Base-by-base conservation (phyloP, 2,797 vertebrate species). In the Spea hammondii region DNA sequence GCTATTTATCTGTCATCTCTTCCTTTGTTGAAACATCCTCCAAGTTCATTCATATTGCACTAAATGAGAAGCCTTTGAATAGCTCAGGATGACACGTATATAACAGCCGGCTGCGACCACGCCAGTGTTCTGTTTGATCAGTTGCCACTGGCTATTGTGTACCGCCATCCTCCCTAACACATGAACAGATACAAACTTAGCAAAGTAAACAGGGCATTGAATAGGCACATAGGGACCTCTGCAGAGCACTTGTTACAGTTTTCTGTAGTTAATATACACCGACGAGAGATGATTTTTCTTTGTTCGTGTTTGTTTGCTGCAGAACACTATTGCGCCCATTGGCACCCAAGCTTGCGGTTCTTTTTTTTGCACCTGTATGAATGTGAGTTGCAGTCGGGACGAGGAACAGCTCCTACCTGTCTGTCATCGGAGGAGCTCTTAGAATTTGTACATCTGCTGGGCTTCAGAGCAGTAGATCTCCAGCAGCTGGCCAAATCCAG, bases 401-500 rank as follows among this genome's bases (percentile, higher is more conserved):
- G 45, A 54, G 89, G 88, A 87, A 89, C 93, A 95, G 93, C 89
- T 79, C 89, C 90, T 92, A 94, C 92, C 89, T 92, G 92, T 95
- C 96, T 95, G 92, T 97, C 96, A 93, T 89, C 93, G 83, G 85
- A 86, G 83, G 86, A 89, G 88, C 90, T 90, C 91, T 88, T 87
- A 89, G 89, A 88, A 74, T 90, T 92, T 92, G 89, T 91, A 92
- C 90, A 89, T 89, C 91, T 91, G 84, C 84, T 88, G 83, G 84
- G 84, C 85, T 84, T 66, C 17, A 48, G 82, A 91, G 91, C 91
- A 91, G 91, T 57, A 91, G 88, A 86, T 88, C 90, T 83, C 67
- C 89, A 89, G 92, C 94, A 97, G 95, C 94, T 95, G 93, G 92
- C 89, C 93, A 91, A 90, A 89, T 91, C 79, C 84, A 88, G 93